Evolutionary conservation across 1,140 invertebrate genomes (phyloP).

Genomic region (Monomorium pharaonis): DNA sequence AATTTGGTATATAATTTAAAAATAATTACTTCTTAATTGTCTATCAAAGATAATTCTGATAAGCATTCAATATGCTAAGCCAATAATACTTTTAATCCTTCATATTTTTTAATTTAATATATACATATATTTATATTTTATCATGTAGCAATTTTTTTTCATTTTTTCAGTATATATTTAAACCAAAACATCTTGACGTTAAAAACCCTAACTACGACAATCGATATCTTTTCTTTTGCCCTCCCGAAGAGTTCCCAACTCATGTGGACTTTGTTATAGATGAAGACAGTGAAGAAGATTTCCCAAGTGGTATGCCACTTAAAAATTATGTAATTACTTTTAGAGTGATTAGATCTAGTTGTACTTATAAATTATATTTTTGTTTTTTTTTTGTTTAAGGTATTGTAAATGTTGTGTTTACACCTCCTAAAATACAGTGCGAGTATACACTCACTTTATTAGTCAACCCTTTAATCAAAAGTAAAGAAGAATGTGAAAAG

Average conservation of each 20-base stretch:
- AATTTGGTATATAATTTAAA: no score
- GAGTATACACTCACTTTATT: background rate
- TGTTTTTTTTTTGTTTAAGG: slow-evolving; percentile 11
- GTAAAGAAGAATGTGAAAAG: background rate
- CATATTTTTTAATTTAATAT: no score
- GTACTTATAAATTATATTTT: background rate
- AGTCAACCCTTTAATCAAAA: slow-evolving; percentile 8
- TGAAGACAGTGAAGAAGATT: background rate
- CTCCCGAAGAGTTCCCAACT: background rate
- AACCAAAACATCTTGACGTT: background rate
- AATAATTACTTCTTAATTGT: no score
- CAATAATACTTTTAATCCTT: no score
- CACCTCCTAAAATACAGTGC: slow-evolving; percentile 22
- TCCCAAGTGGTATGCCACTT: background rate
- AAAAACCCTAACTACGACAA: background rate
- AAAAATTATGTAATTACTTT: background rate
- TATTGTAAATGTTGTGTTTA: background rate
- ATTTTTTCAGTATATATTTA: slow-evolving; percentile 9
- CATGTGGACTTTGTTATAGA: background rate
- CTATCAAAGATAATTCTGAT: no score
- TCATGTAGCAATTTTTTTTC: background rate
- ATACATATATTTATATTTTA: background rate
- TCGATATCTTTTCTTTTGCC: background rate
- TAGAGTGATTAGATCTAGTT: background rate
- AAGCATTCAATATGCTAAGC: no score